Evolutionary conservation across 2,113 vertebrate species (phyloP).

Genomic region (Elephas maximus): DNA sequence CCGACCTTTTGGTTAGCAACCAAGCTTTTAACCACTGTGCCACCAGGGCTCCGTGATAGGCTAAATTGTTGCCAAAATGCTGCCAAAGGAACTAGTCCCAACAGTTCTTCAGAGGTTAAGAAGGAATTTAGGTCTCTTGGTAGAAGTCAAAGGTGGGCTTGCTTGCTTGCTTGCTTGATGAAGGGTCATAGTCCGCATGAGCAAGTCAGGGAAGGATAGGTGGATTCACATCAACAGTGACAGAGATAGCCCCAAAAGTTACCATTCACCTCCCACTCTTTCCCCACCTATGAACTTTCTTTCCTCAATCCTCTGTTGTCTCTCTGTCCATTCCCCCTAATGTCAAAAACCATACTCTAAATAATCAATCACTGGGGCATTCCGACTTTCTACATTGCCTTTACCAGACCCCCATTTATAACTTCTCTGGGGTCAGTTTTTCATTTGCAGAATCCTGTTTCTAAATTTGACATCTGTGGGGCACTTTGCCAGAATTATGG

Average conservation of each 20-base stretch:
- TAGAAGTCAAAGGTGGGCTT: not conserved
- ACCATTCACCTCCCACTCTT: not conserved
- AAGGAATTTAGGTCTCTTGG: not conserved
- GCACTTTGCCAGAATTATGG: not conserved
- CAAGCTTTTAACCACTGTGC: no score
- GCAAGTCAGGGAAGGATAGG: not conserved
- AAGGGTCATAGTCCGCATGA: not conserved
- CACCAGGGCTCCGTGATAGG: no score
- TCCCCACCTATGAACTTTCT: not conserved
- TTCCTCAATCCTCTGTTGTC: not conserved
- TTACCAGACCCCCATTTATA: not conserved
- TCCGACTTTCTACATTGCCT: not conserved
- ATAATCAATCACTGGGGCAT: not conserved
- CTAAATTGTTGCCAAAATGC: not conserved
- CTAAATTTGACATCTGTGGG: not conserved
- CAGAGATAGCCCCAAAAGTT: not conserved
- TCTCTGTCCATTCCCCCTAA: not conserved
- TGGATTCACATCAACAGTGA: not conserved
- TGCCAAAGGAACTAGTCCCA: not conserved
- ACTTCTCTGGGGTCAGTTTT: not conserved
- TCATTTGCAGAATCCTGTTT: conserved; percentile 13
- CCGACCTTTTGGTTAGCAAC: no score
- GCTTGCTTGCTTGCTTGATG: not conserved
- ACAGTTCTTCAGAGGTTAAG: not conserved
- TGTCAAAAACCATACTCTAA: not conserved